Evolutionary conservation across 2,113 vertebrate species (phyloP), one percentile per base, ranked within the genome.

Genomic region (Poeciliopsis turrubarensis): DNA sequence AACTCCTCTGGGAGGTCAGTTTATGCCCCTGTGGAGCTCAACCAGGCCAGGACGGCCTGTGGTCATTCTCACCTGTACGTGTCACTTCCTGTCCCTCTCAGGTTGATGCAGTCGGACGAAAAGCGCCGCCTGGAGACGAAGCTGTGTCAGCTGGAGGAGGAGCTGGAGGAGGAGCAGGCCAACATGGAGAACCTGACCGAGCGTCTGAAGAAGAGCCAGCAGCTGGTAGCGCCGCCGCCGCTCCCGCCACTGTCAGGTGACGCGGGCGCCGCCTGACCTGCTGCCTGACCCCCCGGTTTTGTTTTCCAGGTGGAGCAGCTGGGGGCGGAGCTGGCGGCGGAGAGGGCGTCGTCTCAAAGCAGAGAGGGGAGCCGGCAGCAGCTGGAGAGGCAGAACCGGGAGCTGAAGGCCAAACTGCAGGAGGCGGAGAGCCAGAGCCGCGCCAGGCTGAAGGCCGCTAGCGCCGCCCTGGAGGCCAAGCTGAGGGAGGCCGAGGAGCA

Each of bases 111-210:
- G 13, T 95, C 95, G 14, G 97, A 99, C 0, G 97, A 98, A 60
- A 97, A 96, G 64, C 95, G 97, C 0, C 97, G 96, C 5, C 90
- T 98, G 88, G 97, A 99, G 34, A 81, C 94, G 0, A 95, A 96
- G 86, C 96, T 98, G 64, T 77, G 93, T 3, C 96, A 97, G 19
- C 89, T 99, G 85, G 97, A 99, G 89, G 97, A 98, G 86, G 97
- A 99, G 88, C 92, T 99, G 70, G 97, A 99, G 75, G 97, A 99
- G 74, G 97, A 99, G 73, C 97, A 98, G 80, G 29, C 92, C 90
- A 96, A 95, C 82, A 87, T 90, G 73, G 97, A 98, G 62, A 89
- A 87, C 57, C 95, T 98, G 85, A 95, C 94, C 0, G 97, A 98
- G 62, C 94, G 96, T 0, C 95, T 97, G 92, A 96, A 96, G 85